Percentiles rank a stretch among this genome's conserved stretches.
phyloP scores from a whole-genome alignment of 2,113 vertebrate genomes.

The Crocuta crocuta region DNA sequence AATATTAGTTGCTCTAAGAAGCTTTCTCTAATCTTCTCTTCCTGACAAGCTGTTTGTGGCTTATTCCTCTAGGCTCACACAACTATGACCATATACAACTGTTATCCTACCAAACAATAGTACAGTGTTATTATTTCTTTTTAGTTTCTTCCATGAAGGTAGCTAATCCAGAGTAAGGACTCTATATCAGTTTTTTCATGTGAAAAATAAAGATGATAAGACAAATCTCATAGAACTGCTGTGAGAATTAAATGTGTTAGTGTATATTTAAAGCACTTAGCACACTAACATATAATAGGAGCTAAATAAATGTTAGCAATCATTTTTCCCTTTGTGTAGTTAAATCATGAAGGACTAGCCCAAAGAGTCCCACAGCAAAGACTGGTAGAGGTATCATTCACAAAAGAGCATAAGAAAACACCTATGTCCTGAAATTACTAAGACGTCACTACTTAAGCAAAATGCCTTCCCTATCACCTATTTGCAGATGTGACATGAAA shows the following conservation, averaged over 20 bases:
- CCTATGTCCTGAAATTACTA: background rate
- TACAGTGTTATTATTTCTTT: constrained; percentile 17
- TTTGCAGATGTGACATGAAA: background rate
- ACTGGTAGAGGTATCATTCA: background rate
- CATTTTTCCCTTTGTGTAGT: background rate
- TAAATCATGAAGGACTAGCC: background rate
- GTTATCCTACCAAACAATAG: background rate
- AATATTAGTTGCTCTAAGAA: background rate
- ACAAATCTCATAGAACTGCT: background rate
- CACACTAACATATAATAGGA: background rate
- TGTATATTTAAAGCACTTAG: constrained; percentile 15
- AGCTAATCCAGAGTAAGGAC: background rate
- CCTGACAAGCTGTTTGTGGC: background rate
- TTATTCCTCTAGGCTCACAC: background rate
- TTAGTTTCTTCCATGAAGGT: background rate
- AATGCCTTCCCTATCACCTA: constrained; percentile 2
- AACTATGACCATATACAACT: background rate
- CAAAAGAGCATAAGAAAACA: constrained; percentile 22
- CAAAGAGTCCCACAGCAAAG: background rate
- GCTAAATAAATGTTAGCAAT: background rate
- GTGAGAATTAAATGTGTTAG: background rate
- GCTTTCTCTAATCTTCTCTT: constrained; percentile 31
- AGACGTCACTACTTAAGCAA: background rate
- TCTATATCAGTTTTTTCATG: background rate
- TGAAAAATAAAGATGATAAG: constrained; percentile 41